A percentile compares a stretch with the other conserved stretches of the same genome.
phyloP scores from a whole-genome alignment of 2,888 invertebrate genomes.

The Diaperis boleti region DNA sequence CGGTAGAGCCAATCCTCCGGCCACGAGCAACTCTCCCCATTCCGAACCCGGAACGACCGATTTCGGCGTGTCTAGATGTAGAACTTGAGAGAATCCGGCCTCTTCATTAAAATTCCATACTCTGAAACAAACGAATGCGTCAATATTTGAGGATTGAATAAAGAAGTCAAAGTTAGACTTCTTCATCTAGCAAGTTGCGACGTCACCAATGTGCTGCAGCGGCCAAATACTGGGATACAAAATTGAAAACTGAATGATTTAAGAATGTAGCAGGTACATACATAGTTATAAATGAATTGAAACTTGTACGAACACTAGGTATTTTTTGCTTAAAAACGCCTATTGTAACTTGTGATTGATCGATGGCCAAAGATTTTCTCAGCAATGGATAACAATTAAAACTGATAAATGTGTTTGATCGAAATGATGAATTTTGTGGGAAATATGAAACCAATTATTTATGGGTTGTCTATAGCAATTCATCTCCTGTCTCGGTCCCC shows the following conservation, averaged over 20 bases:
- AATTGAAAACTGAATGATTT: too few species aligned
- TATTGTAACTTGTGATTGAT: slow-evolving; percentile 15
- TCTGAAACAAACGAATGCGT: slow-evolving; percentile 61
- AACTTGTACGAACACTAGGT: too few species aligned
- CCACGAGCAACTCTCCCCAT: slow-evolving; percentile 72
- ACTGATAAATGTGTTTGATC: slow-evolving; percentile 43
- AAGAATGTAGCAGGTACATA: too few species aligned
- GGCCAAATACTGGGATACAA: too few species aligned
- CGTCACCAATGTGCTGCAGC: too few species aligned
- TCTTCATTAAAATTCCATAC: slow-evolving; percentile 80
- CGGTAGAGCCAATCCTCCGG: slow-evolving; percentile 74
- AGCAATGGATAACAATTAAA: slow-evolving; percentile 41
- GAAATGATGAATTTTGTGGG: slow-evolving; percentile 41
- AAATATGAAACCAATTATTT: slow-evolving; percentile 51
- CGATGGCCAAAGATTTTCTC: slow-evolving; percentile 31
- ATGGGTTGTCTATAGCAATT: slow-evolving; percentile 37
- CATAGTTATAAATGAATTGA: too few species aligned
- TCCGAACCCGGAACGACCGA: slow-evolving; percentile 77
- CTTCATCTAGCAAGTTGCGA: too few species aligned
- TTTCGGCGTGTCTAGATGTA: slow-evolving; percentile 74
- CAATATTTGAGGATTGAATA: too few species aligned
- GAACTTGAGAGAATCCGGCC: slow-evolving; percentile 77
- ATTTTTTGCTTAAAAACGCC: too few species aligned
- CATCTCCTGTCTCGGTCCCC: slow-evolving; percentile 11
- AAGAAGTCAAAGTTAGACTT: too few species aligned